Percentiles rank a stretch among this genome's conserved stretches.
Conservation (phyloP, 2,797 vertebrate species). For the Sitta carolinensis region DNA sequence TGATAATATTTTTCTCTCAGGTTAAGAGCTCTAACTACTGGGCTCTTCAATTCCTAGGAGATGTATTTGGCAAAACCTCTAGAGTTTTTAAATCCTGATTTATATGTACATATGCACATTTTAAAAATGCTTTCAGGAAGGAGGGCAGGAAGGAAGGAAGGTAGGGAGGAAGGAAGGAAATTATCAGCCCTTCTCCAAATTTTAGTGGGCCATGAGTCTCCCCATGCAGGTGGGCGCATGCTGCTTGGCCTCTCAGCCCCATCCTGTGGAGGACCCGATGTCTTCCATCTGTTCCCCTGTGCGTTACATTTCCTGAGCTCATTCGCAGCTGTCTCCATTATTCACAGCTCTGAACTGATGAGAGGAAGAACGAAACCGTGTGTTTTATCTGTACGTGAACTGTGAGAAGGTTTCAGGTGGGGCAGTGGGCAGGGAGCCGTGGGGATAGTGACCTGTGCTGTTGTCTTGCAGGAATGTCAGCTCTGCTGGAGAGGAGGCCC, state of each 20-base stretch:
- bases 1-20: constrained; percentile 8
- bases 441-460: not conserved
- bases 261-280: not conserved
- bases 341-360: not conserved
- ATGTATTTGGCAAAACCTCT: not conserved
- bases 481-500: constrained; percentile 96
- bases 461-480: constrained; percentile 91
- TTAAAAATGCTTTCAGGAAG: not conserved
- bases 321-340: constrained; percentile 13
- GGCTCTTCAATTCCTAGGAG: not conserved
- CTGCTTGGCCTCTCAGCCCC: not conserved
- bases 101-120: not conserved
- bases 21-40: not conserved
- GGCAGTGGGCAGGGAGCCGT: not conserved
- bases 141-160: not conserved
- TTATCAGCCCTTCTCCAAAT: not conserved
- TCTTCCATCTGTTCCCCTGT: not conserved
- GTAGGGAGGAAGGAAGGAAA: not conserved
- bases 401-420: not conserved
- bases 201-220: not conserved
- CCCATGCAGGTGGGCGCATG: not conserved
- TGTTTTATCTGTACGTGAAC: not conserved
- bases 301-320: constrained; percentile 12
- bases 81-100: not conserved
- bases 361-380: not conserved